phyloP scores from a whole-genome alignment of 2,888 invertebrate species.

The Scrobipalpa atriplicella region DNA sequence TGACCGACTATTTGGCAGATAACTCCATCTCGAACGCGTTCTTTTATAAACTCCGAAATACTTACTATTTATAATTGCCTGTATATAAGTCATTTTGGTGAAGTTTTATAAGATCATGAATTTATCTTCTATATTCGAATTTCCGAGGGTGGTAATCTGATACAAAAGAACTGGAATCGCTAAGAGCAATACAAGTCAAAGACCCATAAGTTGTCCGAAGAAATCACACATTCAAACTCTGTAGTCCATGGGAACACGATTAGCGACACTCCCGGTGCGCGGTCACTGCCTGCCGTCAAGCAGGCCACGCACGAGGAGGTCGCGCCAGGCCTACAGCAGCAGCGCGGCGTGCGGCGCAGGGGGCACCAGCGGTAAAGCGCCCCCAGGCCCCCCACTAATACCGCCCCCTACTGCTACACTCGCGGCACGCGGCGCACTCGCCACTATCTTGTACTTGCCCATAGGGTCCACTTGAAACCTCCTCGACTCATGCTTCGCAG shows the following conservation, averaged over 20 bases:
- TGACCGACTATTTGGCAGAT: too few relatives aligned
- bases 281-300: constrained; percentile 68
- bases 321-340: constrained; percentile 80
- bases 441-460: constrained; percentile 79
- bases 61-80: too few relatives aligned
- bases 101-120: too few relatives aligned
- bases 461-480: constrained; percentile 75
- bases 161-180: background rate
- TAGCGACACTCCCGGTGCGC: constrained; percentile 69
- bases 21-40: too few relatives aligned
- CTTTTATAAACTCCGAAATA: too few relatives aligned
- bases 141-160: too few relatives aligned
- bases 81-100: too few relatives aligned
- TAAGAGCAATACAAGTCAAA: background rate
- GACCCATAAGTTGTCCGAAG: background rate
- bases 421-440: constrained; percentile 52
- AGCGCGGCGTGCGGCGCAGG: constrained; percentile 69
- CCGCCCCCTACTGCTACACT: constrained; percentile 32
- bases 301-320: constrained; percentile 78
- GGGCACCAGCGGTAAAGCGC: constrained; percentile 49
- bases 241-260: constrained; percentile 13
- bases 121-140: background rate
- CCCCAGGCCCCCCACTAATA: constrained; percentile 38
- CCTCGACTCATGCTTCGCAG: constrained; percentile 73
- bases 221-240: background rate